These are phyloP conservation scores for Apocheima hispidaria DNA, from an alignment of 2,888 invertebrate genomes.

Conservation along the genomic window DNA sequence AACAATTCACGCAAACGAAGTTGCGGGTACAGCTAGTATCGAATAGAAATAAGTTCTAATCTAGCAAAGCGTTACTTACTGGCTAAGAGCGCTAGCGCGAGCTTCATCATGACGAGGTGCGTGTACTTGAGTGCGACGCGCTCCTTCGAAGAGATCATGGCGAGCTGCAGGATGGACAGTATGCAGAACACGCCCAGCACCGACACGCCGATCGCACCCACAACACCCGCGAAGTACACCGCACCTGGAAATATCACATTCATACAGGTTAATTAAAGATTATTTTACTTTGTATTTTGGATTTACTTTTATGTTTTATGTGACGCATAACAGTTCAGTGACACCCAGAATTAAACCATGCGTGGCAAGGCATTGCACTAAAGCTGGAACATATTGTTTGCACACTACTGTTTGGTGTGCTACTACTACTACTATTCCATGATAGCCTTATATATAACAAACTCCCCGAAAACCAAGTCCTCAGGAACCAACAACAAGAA, in stretches of 20 bases:
- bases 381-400: too few relatives aligned
- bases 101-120: conserved; percentile 91
- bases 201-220: conserved; percentile 91
- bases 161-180: conserved; percentile 92
- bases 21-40: background rate
- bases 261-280: background rate
- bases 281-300: background rate
- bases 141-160: conserved; percentile 95
- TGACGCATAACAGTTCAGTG: background rate
- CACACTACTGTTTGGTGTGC: too few relatives aligned
- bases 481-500: too few relatives aligned
- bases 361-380: too few relatives aligned
- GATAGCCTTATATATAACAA: too few relatives aligned
- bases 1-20: too few relatives aligned
- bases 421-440: too few relatives aligned
- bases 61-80: conserved; percentile 86
- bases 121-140: conserved; percentile 92
- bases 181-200: conserved; percentile 92
- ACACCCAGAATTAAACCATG: too few relatives aligned
- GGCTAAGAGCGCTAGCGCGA: conserved; percentile 91
- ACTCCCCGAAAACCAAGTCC: too few relatives aligned
- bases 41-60: background rate
- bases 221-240: conserved; percentile 93
- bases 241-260: conserved; percentile 86
- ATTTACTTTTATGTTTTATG: too few relatives aligned